Evolutionary conservation across 2,797 vertebrate genomes (phyloP).

Genomic region (Kryptolebias ocellatus): DNA sequence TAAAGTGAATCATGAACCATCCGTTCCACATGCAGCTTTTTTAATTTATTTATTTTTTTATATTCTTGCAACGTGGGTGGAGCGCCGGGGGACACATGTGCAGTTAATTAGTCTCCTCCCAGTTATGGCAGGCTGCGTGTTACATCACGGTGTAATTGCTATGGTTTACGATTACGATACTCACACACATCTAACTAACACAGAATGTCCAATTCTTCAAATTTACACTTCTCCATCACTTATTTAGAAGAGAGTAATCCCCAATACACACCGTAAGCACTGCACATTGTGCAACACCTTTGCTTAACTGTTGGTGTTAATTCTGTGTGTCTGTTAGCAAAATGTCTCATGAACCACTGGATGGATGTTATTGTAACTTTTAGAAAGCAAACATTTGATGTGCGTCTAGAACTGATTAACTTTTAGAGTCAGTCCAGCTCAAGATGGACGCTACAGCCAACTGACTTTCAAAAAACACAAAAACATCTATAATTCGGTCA

Average conservation of each 20-base stretch:
- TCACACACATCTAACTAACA: constrained; percentile 7
- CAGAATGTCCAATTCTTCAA: constrained; percentile 26
- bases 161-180: constrained; percentile 19
- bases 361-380: too few species aligned
- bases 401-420: too few species aligned
- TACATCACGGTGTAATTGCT: constrained; percentile 30
- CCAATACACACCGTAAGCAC: not conserved
- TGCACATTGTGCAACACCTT: too few species aligned
- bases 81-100: constrained; percentile 59
- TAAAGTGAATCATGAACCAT: not conserved
- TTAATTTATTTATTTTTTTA: constrained; percentile 32
- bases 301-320: too few species aligned
- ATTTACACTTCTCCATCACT: not conserved
- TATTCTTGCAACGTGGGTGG: constrained; percentile 29
- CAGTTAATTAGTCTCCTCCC: constrained; percentile 51
- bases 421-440: too few species aligned
- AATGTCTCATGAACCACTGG: too few species aligned
- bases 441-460: too few species aligned
- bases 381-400: too few species aligned
- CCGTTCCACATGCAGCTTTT: constrained; percentile 33
- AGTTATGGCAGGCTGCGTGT: constrained; percentile 28
- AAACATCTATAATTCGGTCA: too few species aligned
- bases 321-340: not conserved
- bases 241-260: too few species aligned
- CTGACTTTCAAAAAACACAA: too few species aligned